Conservation (phyloP, 2,888 invertebrate species). For the Latheticus oryzae region DNA sequence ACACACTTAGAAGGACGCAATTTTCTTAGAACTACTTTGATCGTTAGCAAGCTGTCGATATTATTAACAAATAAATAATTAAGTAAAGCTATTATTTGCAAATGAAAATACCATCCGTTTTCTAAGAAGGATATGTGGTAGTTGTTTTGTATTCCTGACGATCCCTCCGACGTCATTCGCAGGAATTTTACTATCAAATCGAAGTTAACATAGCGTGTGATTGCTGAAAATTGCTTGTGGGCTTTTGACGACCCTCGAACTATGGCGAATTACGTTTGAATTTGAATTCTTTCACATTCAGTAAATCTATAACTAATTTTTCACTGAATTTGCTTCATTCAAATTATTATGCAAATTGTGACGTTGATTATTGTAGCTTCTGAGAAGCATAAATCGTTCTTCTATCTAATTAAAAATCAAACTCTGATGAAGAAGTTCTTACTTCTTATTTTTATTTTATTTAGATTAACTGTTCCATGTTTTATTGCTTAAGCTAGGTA, state of each 20-base stretch:
- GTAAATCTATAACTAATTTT: too few relatives aligned
- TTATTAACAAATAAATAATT: constrained; percentile 37
- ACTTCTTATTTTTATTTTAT: too few relatives aligned
- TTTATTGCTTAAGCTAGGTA: too few relatives aligned
- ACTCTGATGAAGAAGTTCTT: too few relatives aligned
- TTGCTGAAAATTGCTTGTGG: constrained; percentile 64
- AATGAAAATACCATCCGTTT: too few relatives aligned
- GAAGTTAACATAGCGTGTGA: constrained; percentile 63
- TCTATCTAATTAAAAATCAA: too few relatives aligned
- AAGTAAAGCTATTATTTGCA: constrained; percentile 27
- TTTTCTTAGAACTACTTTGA: constrained; percentile 39
- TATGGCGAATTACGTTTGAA: constrained; percentile 1
- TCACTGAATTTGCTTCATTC: too few relatives aligned
- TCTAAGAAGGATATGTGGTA: constrained; percentile 11
- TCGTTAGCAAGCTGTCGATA: constrained; percentile 30
- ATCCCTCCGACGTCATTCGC: constrained; percentile 62
- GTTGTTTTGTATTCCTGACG: constrained; percentile 52
- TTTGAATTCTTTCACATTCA: constrained; percentile 17
- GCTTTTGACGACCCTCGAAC: constrained; percentile 44
- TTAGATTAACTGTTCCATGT: too few relatives aligned
- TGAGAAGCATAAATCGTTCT: too few relatives aligned
- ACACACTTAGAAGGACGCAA: constrained; percentile 45
- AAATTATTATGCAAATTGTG: too few relatives aligned
- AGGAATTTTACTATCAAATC: constrained; percentile 67
- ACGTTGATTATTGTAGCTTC: too few relatives aligned